phyloP scores from a whole-genome alignment of 2,113 vertebrate species.

The Nothocercus nigrocapillus region DNA sequence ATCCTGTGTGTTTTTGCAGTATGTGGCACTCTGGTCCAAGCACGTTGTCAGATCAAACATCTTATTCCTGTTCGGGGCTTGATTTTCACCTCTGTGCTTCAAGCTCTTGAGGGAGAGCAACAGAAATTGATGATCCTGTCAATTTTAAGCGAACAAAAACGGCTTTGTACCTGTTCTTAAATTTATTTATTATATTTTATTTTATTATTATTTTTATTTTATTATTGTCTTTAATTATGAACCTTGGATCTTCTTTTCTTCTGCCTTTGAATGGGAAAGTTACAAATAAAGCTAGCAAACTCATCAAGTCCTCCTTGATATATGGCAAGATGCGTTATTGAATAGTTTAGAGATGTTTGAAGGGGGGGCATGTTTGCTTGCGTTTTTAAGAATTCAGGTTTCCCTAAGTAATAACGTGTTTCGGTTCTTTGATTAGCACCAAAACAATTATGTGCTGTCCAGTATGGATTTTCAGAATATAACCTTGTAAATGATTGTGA shows the following conservation, averaged over 20 bases:
- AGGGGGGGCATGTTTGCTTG: not conserved
- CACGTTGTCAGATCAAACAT: not conserved
- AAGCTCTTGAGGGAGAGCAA: not conserved
- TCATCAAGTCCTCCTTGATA: not conserved
- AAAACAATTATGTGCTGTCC: not conserved
- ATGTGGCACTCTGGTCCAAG: not conserved
- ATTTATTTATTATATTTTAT: too few species aligned
- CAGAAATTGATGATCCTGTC: not conserved
- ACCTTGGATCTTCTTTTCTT: not conserved
- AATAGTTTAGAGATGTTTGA: not conserved
- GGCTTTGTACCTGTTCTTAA: not conserved
- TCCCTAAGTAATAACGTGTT: not conserved
- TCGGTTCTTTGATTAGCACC: not conserved
- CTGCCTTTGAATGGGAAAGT: not conserved
- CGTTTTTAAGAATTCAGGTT: not conserved
- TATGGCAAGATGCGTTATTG: not conserved
- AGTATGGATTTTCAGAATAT: not conserved
- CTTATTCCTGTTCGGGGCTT: not conserved
- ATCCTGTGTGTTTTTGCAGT: not conserved
- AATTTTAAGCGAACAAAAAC: not conserved
- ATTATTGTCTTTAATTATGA: not conserved
- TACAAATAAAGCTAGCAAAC: not conserved
- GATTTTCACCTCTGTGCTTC: accelerated
- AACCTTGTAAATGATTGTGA: not conserved
- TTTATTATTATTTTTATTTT: too few species aligned